These are phyloP conservation scores for Pelagia noctiluca DNA, from an alignment of 30 jellyfish, hydroid and myxozoan species.

Conservation along the genomic window DNA sequence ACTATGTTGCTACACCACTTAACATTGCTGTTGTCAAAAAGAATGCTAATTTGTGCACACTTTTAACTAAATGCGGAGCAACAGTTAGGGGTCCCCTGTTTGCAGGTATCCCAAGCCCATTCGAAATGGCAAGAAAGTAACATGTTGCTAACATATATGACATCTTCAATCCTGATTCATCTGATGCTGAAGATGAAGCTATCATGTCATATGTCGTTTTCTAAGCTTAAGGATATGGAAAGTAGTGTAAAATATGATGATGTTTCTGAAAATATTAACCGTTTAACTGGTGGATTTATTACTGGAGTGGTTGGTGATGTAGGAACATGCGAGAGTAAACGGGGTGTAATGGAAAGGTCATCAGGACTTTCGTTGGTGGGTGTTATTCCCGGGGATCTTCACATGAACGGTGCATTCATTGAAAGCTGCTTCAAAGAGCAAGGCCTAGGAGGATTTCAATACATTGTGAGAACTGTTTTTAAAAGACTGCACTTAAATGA, in stretches of 20 bases:
- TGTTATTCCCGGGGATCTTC: slow-evolving; percentile 20
- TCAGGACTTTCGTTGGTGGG: slow-evolving; percentile 13
- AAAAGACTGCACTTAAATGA: slow-evolving; percentile 6
- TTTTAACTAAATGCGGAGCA: slow-evolving; percentile 1
- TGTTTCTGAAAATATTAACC: slow-evolving; percentile 9
- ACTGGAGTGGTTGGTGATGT: slow-evolving; percentile 29
- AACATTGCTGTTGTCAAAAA: slow-evolving; percentile 12
- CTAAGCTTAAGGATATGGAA: neutral
- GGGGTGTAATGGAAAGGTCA: slow-evolving; percentile 25
- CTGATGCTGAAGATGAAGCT: slow-evolving; percentile 23
- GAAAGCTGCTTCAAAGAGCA: slow-evolving; percentile 27
- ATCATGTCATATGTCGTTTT: slow-evolving; percentile 14
- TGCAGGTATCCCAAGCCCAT: slow-evolving; percentile 19
- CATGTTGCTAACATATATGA: slow-evolving; percentile 18
- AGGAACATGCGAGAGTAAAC: slow-evolving; percentile 8
- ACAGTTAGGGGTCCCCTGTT: slow-evolving; percentile 23
- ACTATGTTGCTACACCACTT: slow-evolving; percentile 15
- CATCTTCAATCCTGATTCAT: slow-evolving; percentile 19
- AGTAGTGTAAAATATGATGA: neutral
- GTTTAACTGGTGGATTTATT: slow-evolving; percentile 4
- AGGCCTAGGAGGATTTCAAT: slow-evolving; percentile 23
- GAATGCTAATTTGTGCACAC: slow-evolving; percentile 17
- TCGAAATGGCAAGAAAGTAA: slow-evolving; percentile 10
- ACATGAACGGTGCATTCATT: slow-evolving; percentile 13
- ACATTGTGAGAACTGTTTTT: slow-evolving; percentile 9